Evolutionary conservation across 2,113 vertebrate genomes (phyloP).

Genomic region (Buteo buteo): DNA sequence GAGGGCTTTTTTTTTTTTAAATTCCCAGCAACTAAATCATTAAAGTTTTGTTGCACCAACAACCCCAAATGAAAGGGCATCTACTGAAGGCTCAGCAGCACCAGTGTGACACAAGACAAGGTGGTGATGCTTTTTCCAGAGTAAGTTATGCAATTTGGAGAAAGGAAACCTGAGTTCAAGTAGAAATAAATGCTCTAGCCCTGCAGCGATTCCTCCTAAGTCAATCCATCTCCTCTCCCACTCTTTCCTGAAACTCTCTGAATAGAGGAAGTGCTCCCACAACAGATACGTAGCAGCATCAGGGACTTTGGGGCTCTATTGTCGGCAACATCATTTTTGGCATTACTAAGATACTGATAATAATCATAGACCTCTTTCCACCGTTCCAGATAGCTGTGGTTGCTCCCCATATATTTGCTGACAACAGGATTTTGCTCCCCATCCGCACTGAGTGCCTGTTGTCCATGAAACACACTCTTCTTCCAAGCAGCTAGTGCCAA

Average conservation of each 20-base stretch:
- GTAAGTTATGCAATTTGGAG: background rate
- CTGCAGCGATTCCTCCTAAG: background rate
- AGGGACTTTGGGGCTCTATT: background rate
- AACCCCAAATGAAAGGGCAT: background rate
- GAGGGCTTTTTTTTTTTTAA: background rate
- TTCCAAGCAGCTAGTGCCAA: background rate
- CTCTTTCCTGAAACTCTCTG: background rate
- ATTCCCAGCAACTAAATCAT: background rate
- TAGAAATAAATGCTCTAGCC: background rate
- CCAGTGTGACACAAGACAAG: background rate
- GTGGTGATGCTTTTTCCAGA: background rate
- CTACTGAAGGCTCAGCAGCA: background rate
- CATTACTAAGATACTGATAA: background rate
- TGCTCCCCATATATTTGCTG: background rate
- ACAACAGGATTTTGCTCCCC: background rate
- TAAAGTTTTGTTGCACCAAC: background rate
- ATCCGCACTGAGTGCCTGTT: background rate
- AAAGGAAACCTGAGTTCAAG: background rate
- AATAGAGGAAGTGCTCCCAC: background rate
- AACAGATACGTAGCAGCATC: background rate
- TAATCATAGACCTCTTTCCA: background rate
- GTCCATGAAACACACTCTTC: background rate
- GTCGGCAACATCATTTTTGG: background rate
- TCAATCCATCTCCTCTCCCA: background rate
- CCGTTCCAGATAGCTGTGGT: background rate